These are phyloP conservation scores for Channa maculata DNA, from an alignment of 2,113 vertebrate species.

Conservation along the genomic window DNA sequence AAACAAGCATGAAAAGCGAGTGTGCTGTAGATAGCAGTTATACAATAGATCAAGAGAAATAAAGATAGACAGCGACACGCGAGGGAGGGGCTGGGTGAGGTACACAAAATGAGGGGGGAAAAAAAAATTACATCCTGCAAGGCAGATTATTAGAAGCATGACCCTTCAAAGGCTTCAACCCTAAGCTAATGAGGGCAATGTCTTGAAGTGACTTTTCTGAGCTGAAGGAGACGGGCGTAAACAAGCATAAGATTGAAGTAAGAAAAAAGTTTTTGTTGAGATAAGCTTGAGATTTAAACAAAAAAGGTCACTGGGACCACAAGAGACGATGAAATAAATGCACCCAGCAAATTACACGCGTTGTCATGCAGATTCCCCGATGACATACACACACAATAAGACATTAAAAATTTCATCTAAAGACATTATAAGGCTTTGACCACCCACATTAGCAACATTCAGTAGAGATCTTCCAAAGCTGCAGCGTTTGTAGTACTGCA, in stretches of 20 bases:
- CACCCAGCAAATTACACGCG: slow-evolving; percentile 1
- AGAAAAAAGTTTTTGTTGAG: slow-evolving; percentile 38
- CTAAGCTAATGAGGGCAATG: slow-evolving; percentile 72
- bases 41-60: slow-evolving; percentile 50
- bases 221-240: slow-evolving; percentile 45
- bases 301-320: slow-evolving; percentile 1
- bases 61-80: slow-evolving; percentile 47
- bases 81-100: slow-evolving; percentile 24
- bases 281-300: slow-evolving; percentile 53
- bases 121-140: slow-evolving; percentile 26
- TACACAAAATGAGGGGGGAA: slow-evolving; percentile 30
- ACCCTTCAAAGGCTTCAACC: slow-evolving; percentile 58
- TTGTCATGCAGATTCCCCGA: not conserved
- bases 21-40: slow-evolving; percentile 38
- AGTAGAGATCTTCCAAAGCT: too few species aligned
- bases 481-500: too few species aligned
- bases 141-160: slow-evolving; percentile 54
- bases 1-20: slow-evolving; percentile 23
- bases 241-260: slow-evolving; percentile 31
- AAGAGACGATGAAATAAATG: slow-evolving; percentile 43
- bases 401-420: too few species aligned
- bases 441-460: too few species aligned
- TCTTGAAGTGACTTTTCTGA: slow-evolving; percentile 66
- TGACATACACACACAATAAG: slow-evolving; percentile 13
- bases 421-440: too few species aligned